Evolutionary conservation across 2,797 vertebrate species (phyloP).

Genomic region (Sorex maritimensis): DNA sequence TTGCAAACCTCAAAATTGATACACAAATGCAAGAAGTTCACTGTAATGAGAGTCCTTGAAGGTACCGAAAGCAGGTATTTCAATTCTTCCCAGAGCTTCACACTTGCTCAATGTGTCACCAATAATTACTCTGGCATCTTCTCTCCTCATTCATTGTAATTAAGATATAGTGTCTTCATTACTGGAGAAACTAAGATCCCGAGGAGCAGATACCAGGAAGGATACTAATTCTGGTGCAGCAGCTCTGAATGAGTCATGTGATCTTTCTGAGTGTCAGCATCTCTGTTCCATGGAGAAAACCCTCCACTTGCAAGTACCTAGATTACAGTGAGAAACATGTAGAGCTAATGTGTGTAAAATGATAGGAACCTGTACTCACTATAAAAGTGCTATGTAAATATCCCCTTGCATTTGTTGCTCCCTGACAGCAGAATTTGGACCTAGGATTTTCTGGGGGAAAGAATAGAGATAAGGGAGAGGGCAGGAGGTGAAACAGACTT

Average conservation of each 20-base stretch:
- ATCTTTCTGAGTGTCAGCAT: fast-evolving
- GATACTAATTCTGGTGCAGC: fast-evolving
- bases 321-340: conserved; percentile 16
- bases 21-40: conserved; percentile 57
- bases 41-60: conserved; percentile 73
- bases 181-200: conserved; percentile 14
- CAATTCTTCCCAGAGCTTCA: conserved; percentile 68
- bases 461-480: background rate
- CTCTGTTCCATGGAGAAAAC: background rate
- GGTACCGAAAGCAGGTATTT: conserved; percentile 67
- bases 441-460: background rate
- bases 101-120: conserved; percentile 74
- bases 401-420: conserved; percentile 44
- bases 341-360: conserved; percentile 57
- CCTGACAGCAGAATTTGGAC: background rate
- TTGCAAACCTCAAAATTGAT: conserved; percentile 61
- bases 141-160: conserved; percentile 58
- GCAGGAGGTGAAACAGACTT: background rate
- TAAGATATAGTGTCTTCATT: conserved; percentile 70
- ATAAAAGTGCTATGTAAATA: background rate
- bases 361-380: conserved; percentile 45
- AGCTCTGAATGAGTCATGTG: background rate
- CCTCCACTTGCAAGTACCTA: background rate
- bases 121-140: conserved; percentile 76
- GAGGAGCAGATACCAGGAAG: background rate